These are phyloP conservation scores for Polyommatus iphigenia DNA, from an alignment of 2,888 invertebrate species.

Conservation along the genomic window DNA sequence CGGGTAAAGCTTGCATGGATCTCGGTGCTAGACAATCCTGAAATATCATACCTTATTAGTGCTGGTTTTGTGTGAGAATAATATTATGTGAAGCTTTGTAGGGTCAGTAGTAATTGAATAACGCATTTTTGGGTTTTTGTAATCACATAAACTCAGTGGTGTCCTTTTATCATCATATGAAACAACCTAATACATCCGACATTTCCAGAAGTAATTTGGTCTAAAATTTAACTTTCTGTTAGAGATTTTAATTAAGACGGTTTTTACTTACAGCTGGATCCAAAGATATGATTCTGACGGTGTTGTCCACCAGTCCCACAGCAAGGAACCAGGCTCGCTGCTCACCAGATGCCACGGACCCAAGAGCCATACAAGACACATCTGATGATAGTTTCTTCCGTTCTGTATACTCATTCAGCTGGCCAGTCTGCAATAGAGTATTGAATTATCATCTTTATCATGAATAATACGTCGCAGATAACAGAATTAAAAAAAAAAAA, in stretches of 20 bases:
- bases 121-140: slow-evolving; percentile 75
- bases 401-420: slow-evolving; percentile 98
- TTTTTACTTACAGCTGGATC: slow-evolving; percentile 88
- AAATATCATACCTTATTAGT: slow-evolving; percentile 22
- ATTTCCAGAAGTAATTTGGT: no score
- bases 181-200: no score
- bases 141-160: slow-evolving; percentile 76
- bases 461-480: no score
- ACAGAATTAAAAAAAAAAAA: no score
- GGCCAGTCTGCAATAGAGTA: slow-evolving; percentile 88
- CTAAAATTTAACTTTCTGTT: neutral
- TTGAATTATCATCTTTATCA: slow-evolving; percentile 3
- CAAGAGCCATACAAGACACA: slow-evolving; percentile 99
- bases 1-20: slow-evolving; percentile 98
- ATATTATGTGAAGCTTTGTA: neutral
- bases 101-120: slow-evolving; percentile 70
- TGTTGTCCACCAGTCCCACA: slow-evolving; percentile 97
- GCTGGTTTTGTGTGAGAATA: neutral
- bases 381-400: slow-evolving; percentile 97
- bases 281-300: slow-evolving; percentile 97
- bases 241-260: neutral
- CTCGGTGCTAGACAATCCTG: slow-evolving; percentile 96
- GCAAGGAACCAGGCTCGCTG: slow-evolving; percentile 97
- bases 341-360: slow-evolving; percentile 96
- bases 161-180: slow-evolving; percentile 77